Base-by-base conservation (phyloP, 2,113 vertebrate genomes). In the Capreolus pygargus region DNA sequence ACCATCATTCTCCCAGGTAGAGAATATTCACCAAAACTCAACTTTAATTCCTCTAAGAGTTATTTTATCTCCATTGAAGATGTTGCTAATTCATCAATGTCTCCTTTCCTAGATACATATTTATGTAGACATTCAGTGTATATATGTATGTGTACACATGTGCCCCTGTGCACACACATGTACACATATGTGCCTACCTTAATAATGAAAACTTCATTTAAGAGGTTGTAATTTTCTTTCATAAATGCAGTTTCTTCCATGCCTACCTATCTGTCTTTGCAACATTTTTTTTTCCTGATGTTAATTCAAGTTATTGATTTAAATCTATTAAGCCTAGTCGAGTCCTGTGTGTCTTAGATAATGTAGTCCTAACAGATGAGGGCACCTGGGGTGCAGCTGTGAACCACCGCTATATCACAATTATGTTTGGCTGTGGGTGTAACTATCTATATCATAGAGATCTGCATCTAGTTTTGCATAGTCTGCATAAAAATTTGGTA, bases 231-330 rank as follows among this genome's bases (percentile, higher is more conserved):
- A 17, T 86, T 92, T 95, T 95, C 39, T 86, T 96, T 57, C 52
- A 39, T 87, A 91, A 93, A 19, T 85, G 1, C 19, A 52, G 43
- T 89, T 94, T n/a, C 23, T 87, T 52, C 57, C 12, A 78, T 27
- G 27, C 7, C 47, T 88, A 36, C 78, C 25, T 89, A 3, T 55
- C 30, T 74, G 12, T 19, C 95, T 98, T 89, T 95, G 70, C 19
- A 91, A 28, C 5, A 47, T 92, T 91, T 82, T 33, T 89, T 81
- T 33, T 83, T 91, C 74, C 84, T 85, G n/a, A 27, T 89, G 52
- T 93, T 97, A 95, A 97, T 81, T 97, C 86, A 61, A 30, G 64
- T 36, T 92, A 95, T 89, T 88, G 92, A 97, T 87, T 92, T 86
- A 94, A 95, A 95, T 89, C 86, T 95, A 2, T 84, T 87, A 96